Base-by-base conservation (phyloP, 2,113 vertebrate species). In the Puma concolor region DNA sequence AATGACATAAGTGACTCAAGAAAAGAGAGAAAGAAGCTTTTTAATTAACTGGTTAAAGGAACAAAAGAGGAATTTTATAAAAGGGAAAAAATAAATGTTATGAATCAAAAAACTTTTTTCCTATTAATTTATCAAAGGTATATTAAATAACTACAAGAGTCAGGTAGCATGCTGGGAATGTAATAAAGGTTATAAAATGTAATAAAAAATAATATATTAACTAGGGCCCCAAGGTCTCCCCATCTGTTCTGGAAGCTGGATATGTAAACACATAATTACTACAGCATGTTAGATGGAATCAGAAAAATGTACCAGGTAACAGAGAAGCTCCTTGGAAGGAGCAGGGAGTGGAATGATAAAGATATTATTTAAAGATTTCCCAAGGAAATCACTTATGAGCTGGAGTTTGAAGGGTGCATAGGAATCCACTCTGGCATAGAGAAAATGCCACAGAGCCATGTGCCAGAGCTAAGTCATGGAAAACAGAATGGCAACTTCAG, bases 31-130 rank as follows among this genome's bases (percentile, higher is more conserved):
- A 38, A 48, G 80, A 95, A 38, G 11, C 27, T 50, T 91, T 91
- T 88, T 14, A 1, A 54, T 85, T 72, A 93, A 79, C 74, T n/a
- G 38, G 12, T 81, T 76, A 64, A 87, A 93, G 19, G 29, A 66
- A 79, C 60, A 96, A 41, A 0, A 77, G 64, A 77, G 87, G 44
- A 79, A 79, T 82, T 80, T 90, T 69, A 63, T 66, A 63, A 84
- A 48, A 89, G 25, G 50, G 38, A 9, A 71, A 95, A 95, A 94
- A 79, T 25, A 94, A 88, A 88, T 89, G 82, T 29, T 91, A 21
- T 21, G 21, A 69, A 89, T 81, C 1, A 21, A 54, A 82, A 96
- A 82, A n/a, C 1, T 83, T 81, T 93, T 88, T 93, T 21, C 29
- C 71, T 86, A 8, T 77, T 83, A 33, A 64, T 91, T 88, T 97